Conservation (phyloP, 2,888 invertebrate species). For the Pristionchus maxplancki region DNA sequence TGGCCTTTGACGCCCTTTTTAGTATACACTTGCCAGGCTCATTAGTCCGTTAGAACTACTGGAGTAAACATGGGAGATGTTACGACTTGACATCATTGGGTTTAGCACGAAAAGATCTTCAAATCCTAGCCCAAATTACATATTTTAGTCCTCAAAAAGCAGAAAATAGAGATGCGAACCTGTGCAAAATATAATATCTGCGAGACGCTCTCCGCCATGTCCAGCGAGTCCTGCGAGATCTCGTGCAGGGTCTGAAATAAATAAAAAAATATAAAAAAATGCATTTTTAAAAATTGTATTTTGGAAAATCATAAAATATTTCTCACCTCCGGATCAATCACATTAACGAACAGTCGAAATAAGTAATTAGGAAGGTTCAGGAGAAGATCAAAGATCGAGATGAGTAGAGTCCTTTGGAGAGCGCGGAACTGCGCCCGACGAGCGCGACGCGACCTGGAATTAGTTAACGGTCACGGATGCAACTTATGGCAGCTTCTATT, state of each 20-base stretch:
- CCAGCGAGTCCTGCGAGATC: slow-evolving; percentile 17
- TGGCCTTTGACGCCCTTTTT: neutral
- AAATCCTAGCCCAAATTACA: neutral
- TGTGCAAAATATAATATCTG: slow-evolving; percentile 74
- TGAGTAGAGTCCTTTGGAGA: slow-evolving; percentile 27
- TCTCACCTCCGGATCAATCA: slow-evolving; percentile 51
- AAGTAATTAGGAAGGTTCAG: slow-evolving; percentile 75
- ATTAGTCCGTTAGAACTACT: neutral
- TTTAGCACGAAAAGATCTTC: neutral
- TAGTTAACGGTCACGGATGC: too few species aligned
- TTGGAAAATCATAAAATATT: too few species aligned
- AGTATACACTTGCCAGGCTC: neutral
- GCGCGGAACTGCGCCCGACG: slow-evolving; percentile 29
- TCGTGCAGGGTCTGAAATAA: slow-evolving; percentile 1
- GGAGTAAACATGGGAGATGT: neutral
- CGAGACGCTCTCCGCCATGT: slow-evolving; percentile 66
- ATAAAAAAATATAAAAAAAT: neutral
- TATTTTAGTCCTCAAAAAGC: too few species aligned
- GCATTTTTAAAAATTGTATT: neutral
- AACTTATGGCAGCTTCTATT: neutral
- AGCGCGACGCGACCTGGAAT: slow-evolving; percentile 15
- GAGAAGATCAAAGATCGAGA: slow-evolving; percentile 66
- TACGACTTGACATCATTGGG: neutral
- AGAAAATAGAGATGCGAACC: too few species aligned
- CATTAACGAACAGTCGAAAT: slow-evolving; percentile 67